Percentiles rank a stretch among this genome's conserved stretches.
These are phyloP conservation scores for Melitaea cinxia DNA, from an alignment of 1,140 invertebrate species.

Conservation along the genomic window DNA sequence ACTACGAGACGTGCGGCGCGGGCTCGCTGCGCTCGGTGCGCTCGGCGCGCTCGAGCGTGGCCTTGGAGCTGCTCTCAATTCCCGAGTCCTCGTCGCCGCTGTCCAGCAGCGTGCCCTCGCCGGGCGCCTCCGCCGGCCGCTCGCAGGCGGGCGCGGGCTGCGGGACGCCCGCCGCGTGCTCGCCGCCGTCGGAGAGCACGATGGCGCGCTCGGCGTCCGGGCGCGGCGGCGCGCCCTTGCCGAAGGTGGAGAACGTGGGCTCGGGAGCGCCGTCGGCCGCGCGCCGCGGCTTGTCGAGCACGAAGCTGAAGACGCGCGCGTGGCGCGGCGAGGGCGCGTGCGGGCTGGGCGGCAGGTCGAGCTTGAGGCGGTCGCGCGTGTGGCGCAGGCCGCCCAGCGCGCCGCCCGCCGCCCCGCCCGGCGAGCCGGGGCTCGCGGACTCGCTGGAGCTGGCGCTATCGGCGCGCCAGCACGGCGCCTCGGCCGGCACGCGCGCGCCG, in stretches of 20 bases:
- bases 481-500: slow-evolving; percentile 47
- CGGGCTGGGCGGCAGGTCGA: slow-evolving; percentile 85
- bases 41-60: slow-evolving; percentile 81
- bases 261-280: slow-evolving; percentile 44
- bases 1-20: slow-evolving; percentile 53
- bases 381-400: slow-evolving; percentile 87
- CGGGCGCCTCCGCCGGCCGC: slow-evolving; percentile 72
- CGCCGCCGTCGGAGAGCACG: slow-evolving; percentile 57
- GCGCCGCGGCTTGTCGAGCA: slow-evolving; percentile 62
- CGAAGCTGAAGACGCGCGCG: slow-evolving; percentile 69
- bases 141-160: background rate
- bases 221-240: slow-evolving; percentile 48
- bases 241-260: slow-evolving; percentile 73
- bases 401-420: slow-evolving; percentile 58
- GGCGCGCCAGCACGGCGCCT: slow-evolving; percentile 47
- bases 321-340: slow-evolving; percentile 64
- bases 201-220: slow-evolving; percentile 40
- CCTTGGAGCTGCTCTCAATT: slow-evolving; percentile 82
- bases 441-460: slow-evolving; percentile 73
- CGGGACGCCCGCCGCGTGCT: slow-evolving; percentile 10
- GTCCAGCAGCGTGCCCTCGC: slow-evolving; percentile 83
- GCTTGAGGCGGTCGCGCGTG: slow-evolving; percentile 86
- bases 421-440: slow-evolving; percentile 68
- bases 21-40: slow-evolving; percentile 36
- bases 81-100: slow-evolving; percentile 84